Conservation (phyloP, 2,888 invertebrate genomes). For the Drosophila suboccidentalis region DNA sequence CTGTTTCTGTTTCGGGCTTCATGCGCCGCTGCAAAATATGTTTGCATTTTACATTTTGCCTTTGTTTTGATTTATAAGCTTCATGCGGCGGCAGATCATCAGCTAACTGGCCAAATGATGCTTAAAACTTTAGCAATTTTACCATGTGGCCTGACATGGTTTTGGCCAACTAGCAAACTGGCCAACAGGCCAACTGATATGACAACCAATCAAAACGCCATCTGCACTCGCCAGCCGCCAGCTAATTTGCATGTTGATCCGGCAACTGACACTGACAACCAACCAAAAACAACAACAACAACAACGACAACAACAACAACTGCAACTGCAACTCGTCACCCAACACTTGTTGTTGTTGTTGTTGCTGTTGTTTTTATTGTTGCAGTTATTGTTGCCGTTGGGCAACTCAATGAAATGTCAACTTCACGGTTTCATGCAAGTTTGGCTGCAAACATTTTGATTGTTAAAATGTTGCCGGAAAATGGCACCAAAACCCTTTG, state of each 20-base stretch:
- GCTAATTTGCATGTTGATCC: constrained; percentile 64
- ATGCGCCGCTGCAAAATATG: constrained; percentile 51
- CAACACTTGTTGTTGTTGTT: constrained; percentile 44
- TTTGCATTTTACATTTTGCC: constrained; percentile 27
- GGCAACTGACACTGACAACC: constrained; percentile 35
- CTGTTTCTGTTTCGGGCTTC: constrained; percentile 18
- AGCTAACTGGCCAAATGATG: constrained; percentile 23
- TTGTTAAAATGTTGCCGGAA: constrained; percentile 57
- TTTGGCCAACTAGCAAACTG: constrained; percentile 25
- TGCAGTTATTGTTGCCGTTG: constrained; percentile 14
- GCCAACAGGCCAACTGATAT: constrained; percentile 29
- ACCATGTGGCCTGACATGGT: constrained; percentile 25
- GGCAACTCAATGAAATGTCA: constrained; percentile 42
- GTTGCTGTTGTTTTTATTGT: constrained; percentile 15
- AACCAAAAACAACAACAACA: constrained; percentile 21
- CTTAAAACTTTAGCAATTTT: constrained; percentile 23
- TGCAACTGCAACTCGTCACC: constrained; percentile 22
- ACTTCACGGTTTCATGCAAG: constrained; percentile 47
- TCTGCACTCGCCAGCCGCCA: constrained; percentile 61
- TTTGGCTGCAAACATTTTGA: constrained; percentile 51
- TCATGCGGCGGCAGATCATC: constrained; percentile 35
- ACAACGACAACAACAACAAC: constrained; percentile 15
- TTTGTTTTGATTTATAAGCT: constrained; percentile 34
- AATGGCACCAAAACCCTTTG: constrained; percentile 44
- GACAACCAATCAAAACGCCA: constrained; percentile 73